phyloP scores from a whole-genome alignment of 2,113 vertebrate species.

The Ceyx cyanopectus region DNA sequence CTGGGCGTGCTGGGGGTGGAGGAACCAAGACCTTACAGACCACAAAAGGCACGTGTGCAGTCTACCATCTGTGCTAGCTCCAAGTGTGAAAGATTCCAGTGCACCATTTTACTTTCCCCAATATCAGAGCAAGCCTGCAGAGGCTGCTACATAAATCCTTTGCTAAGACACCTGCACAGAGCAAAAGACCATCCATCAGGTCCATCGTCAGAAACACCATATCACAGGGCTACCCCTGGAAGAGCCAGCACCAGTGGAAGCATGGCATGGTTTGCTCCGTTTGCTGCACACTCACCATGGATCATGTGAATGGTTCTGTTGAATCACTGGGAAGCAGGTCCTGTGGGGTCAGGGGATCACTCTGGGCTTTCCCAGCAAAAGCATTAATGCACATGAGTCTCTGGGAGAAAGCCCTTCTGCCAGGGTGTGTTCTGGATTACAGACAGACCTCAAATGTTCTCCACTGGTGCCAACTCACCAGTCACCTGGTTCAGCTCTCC shows the following conservation, averaged over 20 bases:
- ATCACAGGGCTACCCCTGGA: not conserved
- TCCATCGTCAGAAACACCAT: fast-evolving
- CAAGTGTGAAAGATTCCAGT: not conserved
- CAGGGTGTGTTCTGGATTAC: not conserved
- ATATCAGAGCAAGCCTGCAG: not conserved
- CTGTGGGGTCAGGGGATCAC: not conserved
- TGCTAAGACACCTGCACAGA: not conserved
- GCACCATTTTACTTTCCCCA: not conserved
- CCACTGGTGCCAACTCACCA: not conserved
- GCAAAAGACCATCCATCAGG: not conserved
- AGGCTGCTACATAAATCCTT: not conserved
- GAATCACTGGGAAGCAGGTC: not conserved
- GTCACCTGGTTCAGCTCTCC: not conserved
- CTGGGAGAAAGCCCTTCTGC: not conserved
- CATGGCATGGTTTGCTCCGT: not conserved
- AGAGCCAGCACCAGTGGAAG: not conserved
- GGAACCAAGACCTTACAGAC: not conserved
- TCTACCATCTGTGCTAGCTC: not conserved
- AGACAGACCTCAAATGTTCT: not conserved
- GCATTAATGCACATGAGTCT: not conserved
- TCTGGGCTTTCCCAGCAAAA: not conserved
- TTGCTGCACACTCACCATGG: not conserved
- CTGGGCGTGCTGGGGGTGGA: not conserved
- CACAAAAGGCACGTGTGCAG: not conserved
- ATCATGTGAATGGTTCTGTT: not conserved